Evolutionary conservation across 1,140 invertebrate species (phyloP).

Genomic region (Nephotettix cincticeps): DNA sequence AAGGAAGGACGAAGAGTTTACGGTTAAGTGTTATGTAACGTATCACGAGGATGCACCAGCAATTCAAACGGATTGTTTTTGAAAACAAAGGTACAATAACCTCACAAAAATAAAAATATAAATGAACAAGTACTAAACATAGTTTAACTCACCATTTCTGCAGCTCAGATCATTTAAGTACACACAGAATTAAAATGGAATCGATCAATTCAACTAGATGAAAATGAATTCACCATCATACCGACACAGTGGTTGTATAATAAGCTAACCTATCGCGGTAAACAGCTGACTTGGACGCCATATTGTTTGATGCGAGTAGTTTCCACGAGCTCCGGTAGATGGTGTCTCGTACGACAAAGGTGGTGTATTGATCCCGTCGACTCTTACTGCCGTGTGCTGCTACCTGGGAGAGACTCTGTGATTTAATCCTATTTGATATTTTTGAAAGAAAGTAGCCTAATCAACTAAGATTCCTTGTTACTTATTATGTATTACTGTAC

Average conservation of each 20-base stretch:
- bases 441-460: no score
- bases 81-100: not conserved
- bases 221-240: not conserved
- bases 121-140: not conserved
- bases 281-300: not conserved
- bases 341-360: not conserved
- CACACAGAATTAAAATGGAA: not conserved
- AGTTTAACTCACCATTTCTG: not conserved
- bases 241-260: not conserved
- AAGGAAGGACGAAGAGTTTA: no score
- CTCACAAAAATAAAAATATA: not conserved
- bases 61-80: not conserved
- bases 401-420: not conserved
- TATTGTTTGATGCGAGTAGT: not conserved
- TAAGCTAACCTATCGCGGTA: constrained; percentile 3
- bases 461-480: no score
- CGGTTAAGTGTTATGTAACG: not conserved
- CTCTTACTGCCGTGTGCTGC: not conserved
- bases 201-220: not conserved
- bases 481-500: no score
- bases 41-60: not conserved
- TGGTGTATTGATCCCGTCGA: not conserved
- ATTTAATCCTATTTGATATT: no score
- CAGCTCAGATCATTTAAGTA: not conserved
- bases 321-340: not conserved